Evolutionary conservation across 2,888 invertebrate species (phyloP).

Genomic region (Papilio elwesi): DNA sequence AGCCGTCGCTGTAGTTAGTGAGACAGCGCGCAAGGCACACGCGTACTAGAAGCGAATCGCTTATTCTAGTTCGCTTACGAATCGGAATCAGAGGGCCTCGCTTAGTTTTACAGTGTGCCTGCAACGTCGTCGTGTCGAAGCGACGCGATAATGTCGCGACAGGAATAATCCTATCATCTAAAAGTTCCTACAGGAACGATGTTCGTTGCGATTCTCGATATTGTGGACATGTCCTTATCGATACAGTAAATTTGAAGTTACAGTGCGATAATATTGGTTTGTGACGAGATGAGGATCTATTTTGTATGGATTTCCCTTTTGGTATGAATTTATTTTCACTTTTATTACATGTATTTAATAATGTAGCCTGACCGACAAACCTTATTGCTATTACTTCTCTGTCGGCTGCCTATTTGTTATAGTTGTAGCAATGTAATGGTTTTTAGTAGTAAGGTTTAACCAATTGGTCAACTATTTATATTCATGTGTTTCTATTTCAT

Average conservation of each 20-base stretch:
- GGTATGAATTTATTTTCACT: constrained; percentile 59
- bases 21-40: constrained; percentile 77
- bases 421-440: no score
- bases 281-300: constrained; percentile 75
- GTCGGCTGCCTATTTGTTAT: no score
- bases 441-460: no score
- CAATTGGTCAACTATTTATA: no score
- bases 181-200: constrained; percentile 53
- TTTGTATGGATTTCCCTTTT: constrained; percentile 72
- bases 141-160: constrained; percentile 33
- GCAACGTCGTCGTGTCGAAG: constrained; percentile 52
- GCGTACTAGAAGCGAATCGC: constrained; percentile 81
- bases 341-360: not conserved
- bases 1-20: constrained; percentile 70
- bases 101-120: constrained; percentile 75
- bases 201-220: constrained; percentile 68
- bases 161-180: constrained; percentile 27
- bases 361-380: not conserved
- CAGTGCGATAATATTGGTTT: constrained; percentile 58
- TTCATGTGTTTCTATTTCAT: no score
- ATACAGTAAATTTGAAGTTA: constrained; percentile 73
- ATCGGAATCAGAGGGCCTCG: constrained; percentile 68
- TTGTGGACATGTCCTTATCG: constrained; percentile 79
- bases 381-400: not conserved
- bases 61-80: constrained; percentile 65